Conservation (phyloP, 2,888 invertebrate species). For the Rhyacophila evoluta region DNA sequence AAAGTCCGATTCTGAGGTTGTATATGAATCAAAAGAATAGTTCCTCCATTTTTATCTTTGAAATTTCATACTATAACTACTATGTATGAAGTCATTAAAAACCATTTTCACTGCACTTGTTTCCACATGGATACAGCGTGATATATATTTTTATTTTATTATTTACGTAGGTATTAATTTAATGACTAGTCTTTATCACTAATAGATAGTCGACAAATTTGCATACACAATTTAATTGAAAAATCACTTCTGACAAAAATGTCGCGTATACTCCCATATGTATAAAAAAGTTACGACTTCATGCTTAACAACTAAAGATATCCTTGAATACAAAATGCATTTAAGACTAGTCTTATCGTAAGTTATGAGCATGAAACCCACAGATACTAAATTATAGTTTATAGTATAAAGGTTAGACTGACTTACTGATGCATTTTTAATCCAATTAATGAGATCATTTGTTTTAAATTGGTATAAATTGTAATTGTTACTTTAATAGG, state of each 20-base stretch:
- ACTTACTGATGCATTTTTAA: slow-evolving; percentile 1
- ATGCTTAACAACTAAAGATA: background rate
- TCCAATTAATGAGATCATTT: slow-evolving; percentile 22
- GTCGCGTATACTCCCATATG: background rate
- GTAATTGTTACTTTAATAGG: background rate
- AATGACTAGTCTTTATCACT: too few relatives aligned
- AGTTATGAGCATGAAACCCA: background rate
- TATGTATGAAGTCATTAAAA: too few relatives aligned
- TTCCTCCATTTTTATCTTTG: too few relatives aligned
- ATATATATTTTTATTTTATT: too few relatives aligned
- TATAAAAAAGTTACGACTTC: background rate
- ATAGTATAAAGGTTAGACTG: background rate
- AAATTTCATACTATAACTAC: too few relatives aligned
- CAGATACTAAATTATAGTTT: background rate
- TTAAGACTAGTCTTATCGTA: background rate
- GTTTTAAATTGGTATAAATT: background rate
- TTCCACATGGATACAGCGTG: too few relatives aligned
- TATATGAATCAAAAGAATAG: too few relatives aligned
- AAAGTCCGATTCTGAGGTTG: too few relatives aligned
- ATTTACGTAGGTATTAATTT: too few relatives aligned
- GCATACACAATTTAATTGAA: background rate
- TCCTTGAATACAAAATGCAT: background rate
- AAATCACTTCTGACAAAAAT: background rate
- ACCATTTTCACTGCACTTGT: too few relatives aligned
- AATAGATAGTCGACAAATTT: background rate